These are phyloP conservation scores for Coendou prehensilis DNA, from an alignment of 2,797 vertebrate species.

Conservation along the genomic window DNA sequence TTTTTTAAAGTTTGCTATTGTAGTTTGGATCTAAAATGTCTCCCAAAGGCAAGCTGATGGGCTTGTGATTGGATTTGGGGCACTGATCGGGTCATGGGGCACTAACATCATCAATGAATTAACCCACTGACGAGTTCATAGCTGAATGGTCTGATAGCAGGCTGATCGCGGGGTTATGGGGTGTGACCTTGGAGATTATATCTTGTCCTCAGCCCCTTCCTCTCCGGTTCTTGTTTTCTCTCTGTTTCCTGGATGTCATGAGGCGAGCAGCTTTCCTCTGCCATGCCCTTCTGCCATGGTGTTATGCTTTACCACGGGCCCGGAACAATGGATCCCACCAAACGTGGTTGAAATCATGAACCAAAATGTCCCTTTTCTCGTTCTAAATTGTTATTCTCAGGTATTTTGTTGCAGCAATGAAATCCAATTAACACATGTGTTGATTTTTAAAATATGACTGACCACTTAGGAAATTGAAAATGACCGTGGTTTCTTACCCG, in stretches of 20 bases:
- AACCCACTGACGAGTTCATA: not conserved
- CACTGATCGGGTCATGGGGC: not conserved
- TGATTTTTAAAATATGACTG: not conserved
- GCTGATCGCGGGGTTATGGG: too few relatives aligned
- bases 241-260: not conserved
- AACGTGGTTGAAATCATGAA: not conserved
- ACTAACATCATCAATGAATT: not conserved
- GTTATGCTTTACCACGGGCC: not conserved
- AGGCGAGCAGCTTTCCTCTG: not conserved
- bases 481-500: conserved; percentile 90
- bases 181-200: not conserved
- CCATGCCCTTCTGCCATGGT: not conserved
- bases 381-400: not conserved
- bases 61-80: not conserved
- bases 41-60: not conserved
- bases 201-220: not conserved
- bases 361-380: not conserved
- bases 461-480: conserved; percentile 59
- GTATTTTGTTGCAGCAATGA: not conserved
- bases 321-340: not conserved
- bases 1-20: not conserved
- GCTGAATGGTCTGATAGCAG: not conserved
- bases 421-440: not conserved
- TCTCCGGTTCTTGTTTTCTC: not conserved
- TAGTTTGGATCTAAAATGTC: not conserved